phyloP scores from a whole-genome alignment of 2,797 vertebrate species.

The Sebastes oblongus region DNA sequence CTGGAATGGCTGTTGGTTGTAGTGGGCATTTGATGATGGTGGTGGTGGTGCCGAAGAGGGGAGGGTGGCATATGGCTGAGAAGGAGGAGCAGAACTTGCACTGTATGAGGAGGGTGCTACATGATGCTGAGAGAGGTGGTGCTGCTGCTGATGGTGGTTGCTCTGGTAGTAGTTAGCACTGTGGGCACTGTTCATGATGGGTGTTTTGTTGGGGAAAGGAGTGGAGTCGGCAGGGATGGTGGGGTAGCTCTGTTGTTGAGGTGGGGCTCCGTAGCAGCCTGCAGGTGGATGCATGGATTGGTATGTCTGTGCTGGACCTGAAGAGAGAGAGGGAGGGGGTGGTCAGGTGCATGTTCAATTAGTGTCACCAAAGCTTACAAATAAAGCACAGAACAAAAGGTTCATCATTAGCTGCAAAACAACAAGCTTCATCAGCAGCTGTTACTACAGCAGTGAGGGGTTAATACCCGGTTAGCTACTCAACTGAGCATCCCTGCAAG shows the following conservation, averaged over 20 bases:
- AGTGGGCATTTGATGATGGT: slow-evolving; percentile 70
- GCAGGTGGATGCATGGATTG: slow-evolving; percentile 79
- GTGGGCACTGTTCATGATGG: slow-evolving; percentile 81
- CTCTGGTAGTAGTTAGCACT: slow-evolving; percentile 84
- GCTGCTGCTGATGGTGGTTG: slow-evolving; percentile 73
- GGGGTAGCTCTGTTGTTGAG: slow-evolving; percentile 82
- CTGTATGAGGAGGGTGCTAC: slow-evolving; percentile 71
- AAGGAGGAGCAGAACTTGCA: slow-evolving; percentile 65
- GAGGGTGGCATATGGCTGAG: slow-evolving; percentile 71
- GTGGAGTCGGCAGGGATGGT: slow-evolving; percentile 80
- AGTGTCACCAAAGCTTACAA: neutral
- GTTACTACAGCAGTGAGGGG: neutral
- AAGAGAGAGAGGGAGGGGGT: slow-evolving; percentile 17
- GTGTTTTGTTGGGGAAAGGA: slow-evolving; percentile 85
- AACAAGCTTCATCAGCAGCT: slow-evolving; percentile 15
- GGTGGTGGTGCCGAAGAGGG: slow-evolving; percentile 59
- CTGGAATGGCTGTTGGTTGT: slow-evolving; percentile 79
- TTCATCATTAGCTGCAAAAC: neutral
- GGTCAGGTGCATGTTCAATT: neutral
- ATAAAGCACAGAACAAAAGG: neutral
- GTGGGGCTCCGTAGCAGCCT: slow-evolving; percentile 80
- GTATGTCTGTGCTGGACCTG: slow-evolving; percentile 88
- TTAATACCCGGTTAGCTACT: neutral
- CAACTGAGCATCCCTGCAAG: neutral
- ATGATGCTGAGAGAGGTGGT: slow-evolving; percentile 73